These are phyloP conservation scores for Cosmopolites sordidus DNA, from an alignment of 2,888 invertebrate species.

Conservation along the genomic window DNA sequence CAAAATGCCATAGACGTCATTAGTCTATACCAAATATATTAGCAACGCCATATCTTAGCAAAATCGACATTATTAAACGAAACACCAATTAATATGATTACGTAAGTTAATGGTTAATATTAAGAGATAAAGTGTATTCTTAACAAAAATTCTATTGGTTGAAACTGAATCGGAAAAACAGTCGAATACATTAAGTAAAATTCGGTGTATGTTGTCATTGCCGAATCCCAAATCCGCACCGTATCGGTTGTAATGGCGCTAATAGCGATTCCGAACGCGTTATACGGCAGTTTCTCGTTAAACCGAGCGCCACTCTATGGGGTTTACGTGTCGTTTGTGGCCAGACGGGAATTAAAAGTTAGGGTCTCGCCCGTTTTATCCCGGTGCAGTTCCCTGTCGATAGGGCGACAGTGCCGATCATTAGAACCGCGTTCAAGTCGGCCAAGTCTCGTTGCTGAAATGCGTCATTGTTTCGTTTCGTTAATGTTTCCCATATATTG, in stretches of 20 bases:
- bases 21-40: too few relatives aligned
- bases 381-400: slow-evolving; percentile 8
- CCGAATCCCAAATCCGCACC: slow-evolving; percentile 34
- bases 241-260: slow-evolving; percentile 46
- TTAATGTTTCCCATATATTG: too few relatives aligned
- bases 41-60: too few relatives aligned
- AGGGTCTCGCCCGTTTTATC: slow-evolving; percentile 43
- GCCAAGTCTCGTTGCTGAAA: slow-evolving; percentile 6
- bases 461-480: slow-evolving; percentile 4
- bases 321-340: slow-evolving; percentile 48
- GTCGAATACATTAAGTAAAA: slow-evolving; percentile 11
- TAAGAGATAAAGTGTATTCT: too few relatives aligned
- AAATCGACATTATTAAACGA: too few relatives aligned
- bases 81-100: too few relatives aligned
- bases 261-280: slow-evolving; percentile 46
- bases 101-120: too few relatives aligned
- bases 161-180: neutral
- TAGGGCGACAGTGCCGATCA: slow-evolving; percentile 14
- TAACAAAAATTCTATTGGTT: too few relatives aligned
- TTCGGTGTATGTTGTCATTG: slow-evolving; percentile 8
- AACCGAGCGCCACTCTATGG: slow-evolving; percentile 42
- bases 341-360: slow-evolving; percentile 47
- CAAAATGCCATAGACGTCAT: too few relatives aligned
- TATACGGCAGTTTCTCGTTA: slow-evolving; percentile 48
- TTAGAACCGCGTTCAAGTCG: slow-evolving; percentile 14